Conservation (phyloP, 2,113 vertebrate species). For the Willisornis vidua region DNA sequence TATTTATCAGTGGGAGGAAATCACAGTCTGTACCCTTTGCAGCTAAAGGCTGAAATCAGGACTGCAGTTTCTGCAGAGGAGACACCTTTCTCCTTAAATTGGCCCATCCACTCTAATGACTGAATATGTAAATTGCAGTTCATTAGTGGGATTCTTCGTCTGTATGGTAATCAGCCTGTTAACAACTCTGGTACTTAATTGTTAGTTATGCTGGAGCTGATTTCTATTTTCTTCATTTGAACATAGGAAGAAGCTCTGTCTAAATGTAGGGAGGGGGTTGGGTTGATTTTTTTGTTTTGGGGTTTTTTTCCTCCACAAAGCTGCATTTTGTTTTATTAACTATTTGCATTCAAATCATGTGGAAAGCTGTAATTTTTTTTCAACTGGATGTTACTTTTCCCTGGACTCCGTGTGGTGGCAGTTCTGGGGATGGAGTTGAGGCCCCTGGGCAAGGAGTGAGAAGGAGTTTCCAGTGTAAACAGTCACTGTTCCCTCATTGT, state of each 20-base stretch:
- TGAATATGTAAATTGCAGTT: constrained; percentile 80
- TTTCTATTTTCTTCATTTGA: constrained; percentile 59
- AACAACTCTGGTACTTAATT: constrained; percentile 76
- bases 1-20: constrained; percentile 5
- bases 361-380: neutral
- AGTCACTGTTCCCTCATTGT: neutral
- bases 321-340: neutral
- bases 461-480: neutral
- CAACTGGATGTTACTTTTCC: neutral
- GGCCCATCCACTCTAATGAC: constrained; percentile 70
- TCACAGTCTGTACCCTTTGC: neutral
- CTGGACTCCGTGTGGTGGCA: neutral
- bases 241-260: neutral
- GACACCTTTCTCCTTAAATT: constrained; percentile 57
- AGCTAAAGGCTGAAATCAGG: constrained; percentile 13
- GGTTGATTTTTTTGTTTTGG: neutral
- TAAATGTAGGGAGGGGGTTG: neutral
- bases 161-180: constrained; percentile 80
- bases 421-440: neutral
- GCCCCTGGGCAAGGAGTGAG: neutral
- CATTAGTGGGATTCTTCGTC: constrained; percentile 79
- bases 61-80: constrained; percentile 27
- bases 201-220: constrained; percentile 67
- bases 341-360: neutral
- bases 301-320: neutral